Evolutionary conservation across 2,113 vertebrate genomes (phyloP).

Genomic region (Gobio gobio): DNA sequence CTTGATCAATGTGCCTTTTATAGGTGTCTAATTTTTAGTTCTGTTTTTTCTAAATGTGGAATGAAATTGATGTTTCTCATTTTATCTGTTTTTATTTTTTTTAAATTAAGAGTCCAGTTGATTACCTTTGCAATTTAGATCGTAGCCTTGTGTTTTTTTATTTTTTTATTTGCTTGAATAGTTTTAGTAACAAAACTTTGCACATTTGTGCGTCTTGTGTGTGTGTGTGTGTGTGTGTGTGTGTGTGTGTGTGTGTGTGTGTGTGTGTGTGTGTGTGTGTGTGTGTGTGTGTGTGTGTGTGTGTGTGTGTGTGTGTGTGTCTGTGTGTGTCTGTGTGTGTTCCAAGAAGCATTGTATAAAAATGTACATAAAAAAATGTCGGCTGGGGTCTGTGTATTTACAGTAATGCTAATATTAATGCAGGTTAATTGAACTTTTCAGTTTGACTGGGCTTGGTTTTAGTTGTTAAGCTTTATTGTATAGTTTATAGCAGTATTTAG

Average conservation of each 20-base stretch:
- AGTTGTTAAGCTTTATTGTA: constrained; percentile 12
- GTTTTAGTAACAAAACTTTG: background rate
- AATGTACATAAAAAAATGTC: background rate
- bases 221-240: background rate
- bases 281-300: background rate
- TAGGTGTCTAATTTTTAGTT: constrained; percentile 7
- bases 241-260: too few species aligned
- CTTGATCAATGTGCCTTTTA: constrained; percentile 33
- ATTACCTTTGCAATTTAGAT: constrained; percentile 7
- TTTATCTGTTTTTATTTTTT: constrained; percentile 26
- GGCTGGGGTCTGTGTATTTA: constrained; percentile 17
- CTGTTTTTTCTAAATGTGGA: background rate
- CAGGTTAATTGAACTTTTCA: background rate
- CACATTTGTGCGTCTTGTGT: background rate
- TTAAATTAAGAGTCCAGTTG: constrained; percentile 9
- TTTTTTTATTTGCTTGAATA: background rate
- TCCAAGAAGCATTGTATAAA: background rate
- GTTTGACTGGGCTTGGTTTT: constrained; percentile 18
- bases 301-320: too few species aligned
- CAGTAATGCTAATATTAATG: background rate
- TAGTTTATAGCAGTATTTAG: background rate
- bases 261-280: too few species aligned
- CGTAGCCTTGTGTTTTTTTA: background rate
- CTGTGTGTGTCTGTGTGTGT: background rate
- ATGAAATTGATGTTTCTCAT: constrained; percentile 12